Conservation (phyloP, 2,113 vertebrate genomes). For the Dendropsophus ebraccatus region DNA sequence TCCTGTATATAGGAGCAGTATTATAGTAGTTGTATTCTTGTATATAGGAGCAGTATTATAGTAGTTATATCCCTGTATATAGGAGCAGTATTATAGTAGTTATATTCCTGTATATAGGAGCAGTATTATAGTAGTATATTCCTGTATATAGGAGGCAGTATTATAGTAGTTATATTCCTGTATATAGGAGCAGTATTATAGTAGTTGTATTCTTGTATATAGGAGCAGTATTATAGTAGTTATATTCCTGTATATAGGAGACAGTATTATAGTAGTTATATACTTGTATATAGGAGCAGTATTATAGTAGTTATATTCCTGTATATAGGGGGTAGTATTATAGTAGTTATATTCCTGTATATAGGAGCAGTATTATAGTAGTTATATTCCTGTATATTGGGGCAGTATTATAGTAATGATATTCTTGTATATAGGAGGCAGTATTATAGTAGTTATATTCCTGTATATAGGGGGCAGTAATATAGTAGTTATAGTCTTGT, state of each 20-base stretch:
- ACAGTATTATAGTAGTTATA: conserved; percentile 21
- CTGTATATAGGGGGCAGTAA: background rate
- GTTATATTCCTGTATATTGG: background rate
- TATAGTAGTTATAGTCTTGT: background rate
- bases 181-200: background rate
- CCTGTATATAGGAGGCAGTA: background rate
- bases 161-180: background rate
- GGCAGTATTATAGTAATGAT: background rate
- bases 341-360: background rate
- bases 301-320: conserved; percentile 17
- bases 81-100: background rate
- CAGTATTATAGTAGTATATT: background rate
- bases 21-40: background rate
- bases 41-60: conserved; percentile 1
- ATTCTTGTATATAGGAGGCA: background rate
- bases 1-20: too few relatives aligned
- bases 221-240: background rate
- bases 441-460: conserved; percentile 19
- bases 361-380: background rate
- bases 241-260: conserved; percentile 9
- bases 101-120: background rate
- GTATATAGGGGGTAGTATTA: background rate
- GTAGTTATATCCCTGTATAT: too few relatives aligned
- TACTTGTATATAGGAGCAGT: conserved; percentile 3
- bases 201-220: background rate